Percentiles rank a stretch among this genome's conserved stretches.
Conservation (phyloP, 2,888 invertebrate genomes). For the Pegoplata infirma region DNA sequence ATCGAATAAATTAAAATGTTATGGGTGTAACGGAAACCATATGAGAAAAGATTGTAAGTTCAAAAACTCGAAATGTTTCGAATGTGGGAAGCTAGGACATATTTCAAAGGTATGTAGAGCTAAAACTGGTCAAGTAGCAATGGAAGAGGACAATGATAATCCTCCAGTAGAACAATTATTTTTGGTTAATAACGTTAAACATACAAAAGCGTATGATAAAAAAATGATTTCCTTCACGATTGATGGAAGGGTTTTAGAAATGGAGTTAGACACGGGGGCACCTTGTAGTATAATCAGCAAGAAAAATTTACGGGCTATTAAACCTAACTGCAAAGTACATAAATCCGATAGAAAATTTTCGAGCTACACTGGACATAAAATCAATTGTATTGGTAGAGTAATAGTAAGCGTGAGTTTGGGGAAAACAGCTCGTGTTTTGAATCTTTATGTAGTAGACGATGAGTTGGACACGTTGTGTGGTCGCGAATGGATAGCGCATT, state of each 20-base stretch:
- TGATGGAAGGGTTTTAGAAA: slow-evolving; percentile 23
- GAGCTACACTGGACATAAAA: slow-evolving; percentile 42
- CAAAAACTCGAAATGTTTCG: neutral
- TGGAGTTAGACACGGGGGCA: slow-evolving; percentile 49
- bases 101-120: neutral
- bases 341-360: slow-evolving; percentile 25
- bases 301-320: neutral
- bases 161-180: neutral
- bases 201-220: neutral
- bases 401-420: neutral
- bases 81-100: neutral
- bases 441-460: slow-evolving; percentile 34
- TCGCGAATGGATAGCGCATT: slow-evolving; percentile 32
- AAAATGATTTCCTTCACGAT: neutral
- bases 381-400: slow-evolving; percentile 13
- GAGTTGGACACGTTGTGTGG: slow-evolving; percentile 39
- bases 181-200: neutral
- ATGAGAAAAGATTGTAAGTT: slow-evolving; percentile 26
- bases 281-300: slow-evolving; percentile 43
- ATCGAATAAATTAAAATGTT: neutral
- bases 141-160: neutral
- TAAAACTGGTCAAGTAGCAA: neutral
- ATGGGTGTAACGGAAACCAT: slow-evolving; percentile 24
- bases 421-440: neutral
- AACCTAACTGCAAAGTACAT: neutral